Percentiles rank a stretch among this genome's conserved stretches.
Evolutionary conservation across 2,113 vertebrate genomes (phyloP).

Genomic region (Dicentrarchus labrax): DNA sequence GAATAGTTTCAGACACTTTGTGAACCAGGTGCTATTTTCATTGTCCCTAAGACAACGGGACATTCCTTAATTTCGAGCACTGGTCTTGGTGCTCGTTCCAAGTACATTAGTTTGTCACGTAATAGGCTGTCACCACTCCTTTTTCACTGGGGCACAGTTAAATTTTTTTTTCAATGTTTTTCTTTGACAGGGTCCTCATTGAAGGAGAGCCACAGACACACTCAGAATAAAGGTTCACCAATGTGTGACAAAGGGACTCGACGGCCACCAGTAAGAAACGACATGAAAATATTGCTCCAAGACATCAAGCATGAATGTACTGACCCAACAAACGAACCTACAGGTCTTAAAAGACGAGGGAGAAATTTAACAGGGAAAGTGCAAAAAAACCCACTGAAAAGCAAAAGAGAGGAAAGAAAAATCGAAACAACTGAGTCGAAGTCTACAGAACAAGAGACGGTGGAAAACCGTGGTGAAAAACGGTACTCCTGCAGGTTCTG

Average conservation of each 20-base stretch:
- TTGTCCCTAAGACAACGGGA: too few relatives aligned
- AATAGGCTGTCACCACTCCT: neutral
- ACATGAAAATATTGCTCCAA: constrained; percentile 7
- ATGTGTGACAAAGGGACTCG: accelerated
- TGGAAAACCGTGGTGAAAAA: neutral
- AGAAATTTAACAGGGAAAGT: neutral
- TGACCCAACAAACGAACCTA: neutral
- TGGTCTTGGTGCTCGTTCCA: neutral
- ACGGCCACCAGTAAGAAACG: neutral
- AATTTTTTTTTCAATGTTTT: neutral
- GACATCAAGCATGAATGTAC: constrained; percentile 6
- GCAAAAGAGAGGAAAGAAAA: neutral
- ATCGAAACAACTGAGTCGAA: neutral
- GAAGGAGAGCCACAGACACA: neutral
- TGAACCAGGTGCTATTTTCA: too few relatives aligned
- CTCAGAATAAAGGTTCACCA: neutral
- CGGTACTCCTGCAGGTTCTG: constrained; percentile 47
- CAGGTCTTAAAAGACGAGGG: neutral
- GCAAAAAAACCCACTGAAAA: neutral
- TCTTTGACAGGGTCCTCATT: constrained; percentile 36
- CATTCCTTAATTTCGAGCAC: too few relatives aligned
- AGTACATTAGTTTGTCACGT: neutral
- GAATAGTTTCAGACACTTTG: too few relatives aligned
- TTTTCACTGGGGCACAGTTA: neutral
- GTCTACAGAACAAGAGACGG: neutral